Percentiles rank a stretch among this genome's conserved stretches.
Evolutionary conservation across 2,113 vertebrate genomes (phyloP).

Genomic region (Morone chrysops): DNA sequence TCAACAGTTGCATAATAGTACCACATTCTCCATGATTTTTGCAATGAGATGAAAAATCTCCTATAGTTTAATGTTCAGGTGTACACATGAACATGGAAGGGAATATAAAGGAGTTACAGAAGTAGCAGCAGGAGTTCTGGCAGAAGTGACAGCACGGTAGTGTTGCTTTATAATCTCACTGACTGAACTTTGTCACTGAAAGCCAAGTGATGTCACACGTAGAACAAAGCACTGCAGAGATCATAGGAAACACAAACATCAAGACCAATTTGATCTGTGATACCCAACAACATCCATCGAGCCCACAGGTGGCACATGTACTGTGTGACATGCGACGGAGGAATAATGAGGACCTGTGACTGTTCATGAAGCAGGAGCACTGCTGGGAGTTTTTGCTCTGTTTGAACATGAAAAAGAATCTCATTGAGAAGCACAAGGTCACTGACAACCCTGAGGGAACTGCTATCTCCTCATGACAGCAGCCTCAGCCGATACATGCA

Average conservation of each 20-base stretch:
- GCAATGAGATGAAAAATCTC: neutral
- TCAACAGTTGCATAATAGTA: neutral
- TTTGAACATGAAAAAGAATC: slow-evolving; percentile 40
- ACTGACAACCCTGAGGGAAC: slow-evolving; percentile 36
- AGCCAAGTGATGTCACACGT: neutral
- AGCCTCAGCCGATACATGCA: slow-evolving; percentile 5
- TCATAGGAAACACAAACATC: slow-evolving; percentile 39
- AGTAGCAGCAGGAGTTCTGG: neutral
- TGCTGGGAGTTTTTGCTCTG: slow-evolving; percentile 13
- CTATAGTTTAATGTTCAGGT: neutral
- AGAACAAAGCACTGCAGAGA: slow-evolving; percentile 17
- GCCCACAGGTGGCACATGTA: slow-evolving; percentile 23
- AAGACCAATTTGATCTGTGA: slow-evolving; percentile 28
- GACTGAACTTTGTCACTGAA: slow-evolving; percentile 14
- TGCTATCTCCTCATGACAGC: slow-evolving; percentile 54
- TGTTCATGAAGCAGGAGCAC: neutral
- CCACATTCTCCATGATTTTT: neutral
- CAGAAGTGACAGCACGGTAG: neutral
- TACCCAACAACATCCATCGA: neutral
- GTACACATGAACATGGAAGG: neutral
- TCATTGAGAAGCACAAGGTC: slow-evolving; percentile 61
- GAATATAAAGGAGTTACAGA: neutral
- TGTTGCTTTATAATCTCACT: slow-evolving; percentile 3
- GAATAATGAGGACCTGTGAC: slow-evolving; percentile 33
- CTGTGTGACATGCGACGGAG: slow-evolving; percentile 14